Conservation (phyloP, 2,888 invertebrate species). For the Leptinotarsa haldemani region DNA sequence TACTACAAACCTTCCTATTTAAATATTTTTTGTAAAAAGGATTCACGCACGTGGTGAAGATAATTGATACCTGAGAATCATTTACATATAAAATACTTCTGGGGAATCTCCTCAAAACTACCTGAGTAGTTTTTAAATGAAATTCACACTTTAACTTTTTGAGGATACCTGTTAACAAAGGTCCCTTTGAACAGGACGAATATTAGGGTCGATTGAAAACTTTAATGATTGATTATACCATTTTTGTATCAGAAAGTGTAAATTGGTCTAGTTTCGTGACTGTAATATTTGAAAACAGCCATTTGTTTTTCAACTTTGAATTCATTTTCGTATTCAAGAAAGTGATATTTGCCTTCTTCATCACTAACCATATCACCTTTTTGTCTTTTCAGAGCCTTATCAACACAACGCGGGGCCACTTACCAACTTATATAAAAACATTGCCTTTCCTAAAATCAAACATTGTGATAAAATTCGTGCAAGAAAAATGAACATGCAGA, state of each 20-base stretch:
- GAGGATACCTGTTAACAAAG: background rate
- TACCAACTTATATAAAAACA: background rate
- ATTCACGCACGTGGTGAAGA: background rate
- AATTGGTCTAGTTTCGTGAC: background rate
- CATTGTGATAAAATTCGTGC: background rate
- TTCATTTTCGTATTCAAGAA: too few relatives aligned
- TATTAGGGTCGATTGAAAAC: background rate
- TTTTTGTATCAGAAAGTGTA: background rate
- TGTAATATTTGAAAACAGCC: too few relatives aligned
- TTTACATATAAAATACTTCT: background rate
- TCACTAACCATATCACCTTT: too few relatives aligned
- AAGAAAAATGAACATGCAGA: conserved; percentile 37
- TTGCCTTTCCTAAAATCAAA: background rate
- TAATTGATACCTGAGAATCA: background rate
- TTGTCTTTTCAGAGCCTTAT: background rate
- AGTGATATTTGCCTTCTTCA: too few relatives aligned
- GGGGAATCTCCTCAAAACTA: too few relatives aligned
- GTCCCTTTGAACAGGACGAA: background rate
- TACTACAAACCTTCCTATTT: too few relatives aligned
- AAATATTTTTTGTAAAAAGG: too few relatives aligned
- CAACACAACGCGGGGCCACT: background rate
- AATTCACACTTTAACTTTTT: background rate
- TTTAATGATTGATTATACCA: background rate
- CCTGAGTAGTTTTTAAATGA: too few relatives aligned
- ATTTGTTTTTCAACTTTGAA: too few relatives aligned